phyloP scores from a whole-genome alignment of 23 tunicate species.

The Aplidium turbinatum region DNA sequence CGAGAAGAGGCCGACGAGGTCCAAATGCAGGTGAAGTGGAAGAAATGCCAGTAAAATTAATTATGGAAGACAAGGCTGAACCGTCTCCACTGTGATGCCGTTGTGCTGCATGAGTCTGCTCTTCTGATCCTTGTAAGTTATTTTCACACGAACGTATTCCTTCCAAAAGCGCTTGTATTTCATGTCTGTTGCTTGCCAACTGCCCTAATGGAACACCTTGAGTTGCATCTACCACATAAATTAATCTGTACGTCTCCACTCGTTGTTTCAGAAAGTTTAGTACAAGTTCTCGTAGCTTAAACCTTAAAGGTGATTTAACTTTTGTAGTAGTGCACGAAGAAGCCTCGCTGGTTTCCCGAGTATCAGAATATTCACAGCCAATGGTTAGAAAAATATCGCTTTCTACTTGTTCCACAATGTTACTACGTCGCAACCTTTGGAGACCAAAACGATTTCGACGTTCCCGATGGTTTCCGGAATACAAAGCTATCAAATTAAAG shows the following conservation, averaged over 20 bases:
- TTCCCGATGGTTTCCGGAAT: conserved; percentile 69
- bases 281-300: conserved; percentile 59
- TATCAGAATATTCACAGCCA: neutral
- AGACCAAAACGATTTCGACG: conserved; percentile 50
- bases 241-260: conserved; percentile 49
- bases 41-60: conserved; percentile 10
- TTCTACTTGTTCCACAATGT: conserved; percentile 48
- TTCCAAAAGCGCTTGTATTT: conserved; percentile 59
- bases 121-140: neutral
- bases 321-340: neutral
- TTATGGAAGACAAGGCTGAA: conserved; percentile 12
- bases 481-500: conserved; percentile 84
- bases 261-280: conserved; percentile 65
- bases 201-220: conserved; percentile 40
- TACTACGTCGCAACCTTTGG: conserved; percentile 66
- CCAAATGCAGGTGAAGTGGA: neutral
- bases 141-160: conserved; percentile 52
- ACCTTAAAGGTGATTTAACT: no score
- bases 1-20: conserved; percentile 54
- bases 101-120: neutral
- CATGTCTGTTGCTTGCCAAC: conserved; percentile 53
- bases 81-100: neutral
- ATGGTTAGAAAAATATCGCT: no score
- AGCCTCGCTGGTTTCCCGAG: neutral
- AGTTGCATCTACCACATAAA: conserved; percentile 88